Conservation (phyloP, 2,113 vertebrate genomes). For the Grus americana region DNA sequence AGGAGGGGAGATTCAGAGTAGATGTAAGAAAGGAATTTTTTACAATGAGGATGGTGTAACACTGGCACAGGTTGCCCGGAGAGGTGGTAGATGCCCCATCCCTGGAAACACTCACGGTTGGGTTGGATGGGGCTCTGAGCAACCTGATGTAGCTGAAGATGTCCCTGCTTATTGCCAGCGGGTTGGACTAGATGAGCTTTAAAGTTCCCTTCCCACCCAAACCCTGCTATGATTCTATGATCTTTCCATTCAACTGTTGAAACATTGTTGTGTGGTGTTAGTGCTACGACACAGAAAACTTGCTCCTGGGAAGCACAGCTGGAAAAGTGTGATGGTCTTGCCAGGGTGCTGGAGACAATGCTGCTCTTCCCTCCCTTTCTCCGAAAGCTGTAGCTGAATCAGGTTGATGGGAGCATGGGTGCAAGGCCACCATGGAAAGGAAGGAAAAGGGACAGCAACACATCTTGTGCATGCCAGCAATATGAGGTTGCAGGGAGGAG, state of each 20-base stretch:
- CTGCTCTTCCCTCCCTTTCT: not conserved
- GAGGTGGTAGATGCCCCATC: not conserved
- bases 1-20: fast-evolving
- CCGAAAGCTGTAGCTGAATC: not conserved
- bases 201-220: not conserved
- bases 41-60: fast-evolving
- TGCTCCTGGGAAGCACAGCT: not conserved
- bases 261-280: not conserved
- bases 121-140: fast-evolving
- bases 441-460: not conserved
- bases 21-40: not conserved
- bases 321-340: not conserved
- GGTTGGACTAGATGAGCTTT: fast-evolving
- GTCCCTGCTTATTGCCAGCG: fast-evolving
- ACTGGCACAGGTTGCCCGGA: fast-evolving
- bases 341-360: not conserved
- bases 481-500: not conserved
- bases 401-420: not conserved
- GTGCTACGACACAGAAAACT: not conserved
- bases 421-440: not conserved
- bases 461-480: not conserved
- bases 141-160: fast-evolving
- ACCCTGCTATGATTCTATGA: not conserved
- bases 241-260: not conserved
- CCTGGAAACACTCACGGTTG: not conserved